These are phyloP conservation scores for Muschampia plurimacula DNA, from an alignment of 2,888 invertebrate genomes.

Conservation along the genomic window DNA sequence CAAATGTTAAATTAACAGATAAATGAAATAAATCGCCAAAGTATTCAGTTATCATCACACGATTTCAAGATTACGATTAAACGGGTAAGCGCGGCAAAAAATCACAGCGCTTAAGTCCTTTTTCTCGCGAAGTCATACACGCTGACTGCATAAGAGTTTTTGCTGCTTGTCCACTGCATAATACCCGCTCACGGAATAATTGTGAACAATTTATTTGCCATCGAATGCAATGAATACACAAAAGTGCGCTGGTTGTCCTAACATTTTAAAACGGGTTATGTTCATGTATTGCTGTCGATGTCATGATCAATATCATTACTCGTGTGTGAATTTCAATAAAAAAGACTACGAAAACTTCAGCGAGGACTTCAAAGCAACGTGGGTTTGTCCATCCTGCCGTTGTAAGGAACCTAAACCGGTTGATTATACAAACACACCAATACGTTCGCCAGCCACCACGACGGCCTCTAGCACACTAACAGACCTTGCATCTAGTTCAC, in stretches of 20 bases:
- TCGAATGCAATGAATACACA: neutral
- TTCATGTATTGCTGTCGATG: neutral
- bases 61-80: no score
- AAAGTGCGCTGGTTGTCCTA: conserved; percentile 1
- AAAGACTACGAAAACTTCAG: neutral
- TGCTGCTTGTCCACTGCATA: neutral
- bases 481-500: no score
- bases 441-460: neutral
- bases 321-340: neutral
- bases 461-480: neutral
- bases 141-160: no score
- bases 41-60: no score
- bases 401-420: neutral
- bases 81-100: no score
- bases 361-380: neutral
- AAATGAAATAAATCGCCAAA: no score
- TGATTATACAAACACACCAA: neutral
- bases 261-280: neutral
- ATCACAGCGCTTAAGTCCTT: no score
- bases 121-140: no score
- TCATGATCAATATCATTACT: neutral
- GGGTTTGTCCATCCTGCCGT: neutral
- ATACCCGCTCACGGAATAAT: neutral
- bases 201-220: neutral
- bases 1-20: no score